Base-by-base conservation (phyloP, 2,888 invertebrate genomes). In the Trachelus troglodyta region DNA sequence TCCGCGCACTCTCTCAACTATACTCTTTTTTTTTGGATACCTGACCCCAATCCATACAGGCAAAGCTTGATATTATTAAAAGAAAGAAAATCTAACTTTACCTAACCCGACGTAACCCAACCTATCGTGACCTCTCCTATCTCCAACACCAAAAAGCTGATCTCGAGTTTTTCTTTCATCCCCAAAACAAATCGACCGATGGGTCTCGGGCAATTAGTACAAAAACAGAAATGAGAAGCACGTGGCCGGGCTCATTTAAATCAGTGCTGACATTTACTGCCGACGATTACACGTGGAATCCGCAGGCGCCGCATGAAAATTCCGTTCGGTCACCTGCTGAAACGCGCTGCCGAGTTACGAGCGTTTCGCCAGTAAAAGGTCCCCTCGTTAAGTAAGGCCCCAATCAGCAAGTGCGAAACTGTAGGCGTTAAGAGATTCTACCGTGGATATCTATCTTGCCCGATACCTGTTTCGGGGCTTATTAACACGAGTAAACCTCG, bases 251-350 rank as follows among this genome's bases (percentile, higher is more conserved):
- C 83, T 83, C 82, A 81, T 80, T 83, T 85, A 86, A 88, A 88
- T 87, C 86, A 87, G 82, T 80, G 77, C 75, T 79, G 84, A 88
- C 85, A 78, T 88, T 87, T 86, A 88, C 86, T 85, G 85, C 85
- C 83, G 79, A 76, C 81, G 83, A 85, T 87, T 85, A 85, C 81
- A 79, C 80, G 79, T 78, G 74, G 79, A 73, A 76, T 74, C 35
- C 40, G 74, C 78, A 73, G 68, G 37, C 34, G 75, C 73, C 71
- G 71, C 76, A 77, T 82, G 82, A 84, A 84, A 85, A 87, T 85
- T 85, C 83, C 81, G 68, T 80, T 74, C 79, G 82, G 80, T 83
- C 82, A 83, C 77, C 77, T 81, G 81, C 79, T 15, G 68, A 68
- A 34, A 30, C 71, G 30, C 71, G 30, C 15, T 71, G 23, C 71